Conservation (phyloP, 2,797 vertebrate species). For the Brachymystax lenok region DNA sequence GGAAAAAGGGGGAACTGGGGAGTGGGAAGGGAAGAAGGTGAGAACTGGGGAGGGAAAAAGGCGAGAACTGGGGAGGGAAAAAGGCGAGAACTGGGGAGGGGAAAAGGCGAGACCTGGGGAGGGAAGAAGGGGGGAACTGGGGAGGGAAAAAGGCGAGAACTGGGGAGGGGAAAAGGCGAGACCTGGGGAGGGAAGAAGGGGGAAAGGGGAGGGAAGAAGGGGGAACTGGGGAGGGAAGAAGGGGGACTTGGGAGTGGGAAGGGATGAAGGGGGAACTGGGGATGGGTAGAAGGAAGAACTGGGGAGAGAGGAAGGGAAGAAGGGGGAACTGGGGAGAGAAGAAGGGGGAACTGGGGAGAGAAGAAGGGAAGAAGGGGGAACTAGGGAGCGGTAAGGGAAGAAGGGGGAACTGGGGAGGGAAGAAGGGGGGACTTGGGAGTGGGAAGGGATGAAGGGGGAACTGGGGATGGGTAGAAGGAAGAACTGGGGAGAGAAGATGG, state of each 20-base stretch:
- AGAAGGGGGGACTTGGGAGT: too few species aligned
- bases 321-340: too few species aligned
- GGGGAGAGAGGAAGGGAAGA: constrained; percentile 50
- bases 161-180: too few species aligned
- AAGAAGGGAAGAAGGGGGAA: constrained; percentile 39
- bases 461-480: too few species aligned
- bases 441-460: constrained; percentile 37
- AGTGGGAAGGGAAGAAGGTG: constrained; percentile 43
- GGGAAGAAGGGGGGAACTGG: constrained; percentile 17
- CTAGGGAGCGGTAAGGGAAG: too few species aligned
- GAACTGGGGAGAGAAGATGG: too few species aligned
- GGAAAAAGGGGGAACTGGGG: background rate
- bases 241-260: constrained; percentile 50
- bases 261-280: background rate
- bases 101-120: constrained; percentile 12
- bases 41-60: background rate
- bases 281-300: background rate
- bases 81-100: too few species aligned
- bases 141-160: constrained; percentile 36
- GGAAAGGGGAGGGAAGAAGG: too few species aligned
- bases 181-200: constrained; percentile 46
- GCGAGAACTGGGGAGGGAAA: constrained; percentile 13
- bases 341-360: constrained; percentile 30
- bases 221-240: too few species aligned
- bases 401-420: constrained; percentile 29